Evolutionary conservation across 2,888 invertebrate species (phyloP).

Genomic region (Margaritifera margaritifera): DNA sequence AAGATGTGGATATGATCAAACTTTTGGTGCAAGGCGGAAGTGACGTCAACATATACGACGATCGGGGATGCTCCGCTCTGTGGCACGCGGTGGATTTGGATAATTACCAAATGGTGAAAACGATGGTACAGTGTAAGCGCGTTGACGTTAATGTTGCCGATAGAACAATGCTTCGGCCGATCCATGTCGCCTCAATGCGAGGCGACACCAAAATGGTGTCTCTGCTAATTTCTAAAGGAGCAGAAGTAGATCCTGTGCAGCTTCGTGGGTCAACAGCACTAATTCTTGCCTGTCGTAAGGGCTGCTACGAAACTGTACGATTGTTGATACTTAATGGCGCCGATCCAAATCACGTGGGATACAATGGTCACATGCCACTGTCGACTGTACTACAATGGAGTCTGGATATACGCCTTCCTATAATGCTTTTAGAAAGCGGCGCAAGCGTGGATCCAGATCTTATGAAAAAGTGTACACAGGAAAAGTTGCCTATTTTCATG

Average conservation of each 20-base stretch:
- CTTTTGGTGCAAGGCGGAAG: conserved; percentile 52
- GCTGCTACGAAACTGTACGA: conserved; percentile 44
- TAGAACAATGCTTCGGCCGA: conserved; percentile 50
- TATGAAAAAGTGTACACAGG: conserved; percentile 45
- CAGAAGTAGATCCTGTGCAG: conserved; percentile 53
- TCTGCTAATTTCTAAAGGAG: conserved; percentile 50
- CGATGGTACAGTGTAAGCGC: conserved; percentile 34
- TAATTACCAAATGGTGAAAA: conserved; percentile 58
- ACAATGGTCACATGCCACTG: conserved; percentile 58
- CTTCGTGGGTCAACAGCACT: conserved; percentile 59
- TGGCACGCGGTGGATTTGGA: conserved; percentile 62
- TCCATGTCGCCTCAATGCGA: conserved; percentile 61
- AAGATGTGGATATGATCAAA: conserved; percentile 49
- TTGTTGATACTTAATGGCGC: conserved; percentile 59
- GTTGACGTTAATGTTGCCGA: conserved; percentile 58
- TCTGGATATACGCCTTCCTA: conserved; percentile 40
- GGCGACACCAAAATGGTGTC: conserved; percentile 54
- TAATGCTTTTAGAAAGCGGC: conserved; percentile 54
- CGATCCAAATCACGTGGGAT: conserved; percentile 57
- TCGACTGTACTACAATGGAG: conserved; percentile 52
- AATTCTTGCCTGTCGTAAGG: conserved; percentile 52
- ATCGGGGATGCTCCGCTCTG: conserved; percentile 54
- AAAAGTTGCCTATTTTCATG: conserved; percentile 41
- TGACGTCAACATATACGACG: conserved; percentile 59
- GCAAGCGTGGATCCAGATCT: conserved; percentile 47